A percentile compares a stretch with the other conserved stretches of the same genome.
Conservation (phyloP, 2,113 vertebrate species). For the Cygnus buccinator region DNA sequence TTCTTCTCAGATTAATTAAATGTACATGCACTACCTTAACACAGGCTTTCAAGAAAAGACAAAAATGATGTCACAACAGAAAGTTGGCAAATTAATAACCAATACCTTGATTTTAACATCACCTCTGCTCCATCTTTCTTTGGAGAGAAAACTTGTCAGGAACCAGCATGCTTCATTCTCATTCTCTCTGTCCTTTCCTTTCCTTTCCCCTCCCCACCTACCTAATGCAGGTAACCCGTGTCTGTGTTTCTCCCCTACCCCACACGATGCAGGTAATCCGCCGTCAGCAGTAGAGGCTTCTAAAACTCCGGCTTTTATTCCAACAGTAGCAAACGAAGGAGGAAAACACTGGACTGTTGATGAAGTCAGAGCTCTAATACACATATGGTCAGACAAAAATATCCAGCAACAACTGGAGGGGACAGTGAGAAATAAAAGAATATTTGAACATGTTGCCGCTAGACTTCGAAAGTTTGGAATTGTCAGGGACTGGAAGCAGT, state of each 20-base stretch:
- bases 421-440: constrained; percentile 89
- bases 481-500: constrained; percentile 92
- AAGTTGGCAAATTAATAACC: neutral
- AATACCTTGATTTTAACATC: neutral
- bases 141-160: neutral
- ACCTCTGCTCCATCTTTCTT: neutral
- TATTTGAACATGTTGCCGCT: constrained; percentile 90
- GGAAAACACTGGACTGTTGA: constrained; percentile 91
- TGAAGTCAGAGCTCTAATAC: constrained; percentile 87
- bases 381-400: constrained; percentile 85
- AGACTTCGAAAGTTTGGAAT: constrained; percentile 87
- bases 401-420: constrained; percentile 85
- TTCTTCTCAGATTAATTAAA: neutral
- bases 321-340: constrained; percentile 83
- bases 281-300: constrained; percentile 34
- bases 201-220: neutral
- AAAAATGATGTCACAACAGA: neutral
- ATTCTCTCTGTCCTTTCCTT: neutral
- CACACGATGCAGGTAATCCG: constrained; percentile 69
- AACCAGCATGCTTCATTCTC: constrained; percentile 6
- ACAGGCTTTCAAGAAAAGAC: neutral
- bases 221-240: constrained; percentile 31
- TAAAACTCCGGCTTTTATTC: constrained; percentile 63
- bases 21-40: neutral
- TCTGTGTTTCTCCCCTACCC: constrained; percentile 55